A percentile compares a stretch with the other conserved stretches of the same genome.
These are phyloP conservation scores for Cheilosia pagana DNA, from an alignment of 2,888 invertebrate species.

Conservation along the genomic window DNA sequence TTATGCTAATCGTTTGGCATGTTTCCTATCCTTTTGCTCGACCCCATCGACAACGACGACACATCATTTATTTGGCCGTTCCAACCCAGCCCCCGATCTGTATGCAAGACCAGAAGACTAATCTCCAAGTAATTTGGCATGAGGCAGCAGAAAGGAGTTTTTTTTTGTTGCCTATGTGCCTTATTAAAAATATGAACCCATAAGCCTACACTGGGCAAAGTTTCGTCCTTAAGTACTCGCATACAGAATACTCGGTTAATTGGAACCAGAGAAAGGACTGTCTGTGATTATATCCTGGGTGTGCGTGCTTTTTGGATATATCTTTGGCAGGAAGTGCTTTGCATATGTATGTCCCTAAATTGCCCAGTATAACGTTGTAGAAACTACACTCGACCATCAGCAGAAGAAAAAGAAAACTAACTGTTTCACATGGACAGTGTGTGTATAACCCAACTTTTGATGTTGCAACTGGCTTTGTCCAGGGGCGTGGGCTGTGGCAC, in stretches of 20 bases:
- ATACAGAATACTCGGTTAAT: slow-evolving; percentile 62
- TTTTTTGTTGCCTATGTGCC: slow-evolving; percentile 5
- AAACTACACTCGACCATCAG: slow-evolving; percentile 25
- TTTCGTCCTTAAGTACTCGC: slow-evolving; percentile 57
- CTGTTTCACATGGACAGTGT: slow-evolving; percentile 64
- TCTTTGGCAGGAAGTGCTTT: slow-evolving; percentile 54
- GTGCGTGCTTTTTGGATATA: slow-evolving; percentile 57
- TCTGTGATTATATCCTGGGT: slow-evolving; percentile 32
- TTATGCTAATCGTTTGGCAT: slow-evolving; percentile 59
- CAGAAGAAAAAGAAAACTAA: slow-evolving; percentile 39
- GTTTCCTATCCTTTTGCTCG: slow-evolving; percentile 11
- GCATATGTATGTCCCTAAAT: slow-evolving; percentile 60
- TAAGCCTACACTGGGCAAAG: slow-evolving; percentile 42
- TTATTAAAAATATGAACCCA: slow-evolving; percentile 66
- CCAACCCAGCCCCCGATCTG: background rate
- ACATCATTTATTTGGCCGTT: slow-evolving; percentile 19
- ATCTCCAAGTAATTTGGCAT: slow-evolving; percentile 70
- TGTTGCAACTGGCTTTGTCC: slow-evolving; percentile 54
- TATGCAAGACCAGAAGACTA: slow-evolving; percentile 42
- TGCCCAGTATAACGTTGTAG: slow-evolving; percentile 29
- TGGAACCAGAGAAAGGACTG: slow-evolving; percentile 41
- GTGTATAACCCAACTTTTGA: slow-evolving; percentile 62
- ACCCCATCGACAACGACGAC: slow-evolving; percentile 33
- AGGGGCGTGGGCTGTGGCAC: slow-evolving; percentile 35
- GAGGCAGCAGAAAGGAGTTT: slow-evolving; percentile 35